Evolutionary conservation across 53 echinoderm and acorn worm genomes (phyloP), one percentile per base, ranked within the genome.

Genomic region (Henricia sp.): DNA sequence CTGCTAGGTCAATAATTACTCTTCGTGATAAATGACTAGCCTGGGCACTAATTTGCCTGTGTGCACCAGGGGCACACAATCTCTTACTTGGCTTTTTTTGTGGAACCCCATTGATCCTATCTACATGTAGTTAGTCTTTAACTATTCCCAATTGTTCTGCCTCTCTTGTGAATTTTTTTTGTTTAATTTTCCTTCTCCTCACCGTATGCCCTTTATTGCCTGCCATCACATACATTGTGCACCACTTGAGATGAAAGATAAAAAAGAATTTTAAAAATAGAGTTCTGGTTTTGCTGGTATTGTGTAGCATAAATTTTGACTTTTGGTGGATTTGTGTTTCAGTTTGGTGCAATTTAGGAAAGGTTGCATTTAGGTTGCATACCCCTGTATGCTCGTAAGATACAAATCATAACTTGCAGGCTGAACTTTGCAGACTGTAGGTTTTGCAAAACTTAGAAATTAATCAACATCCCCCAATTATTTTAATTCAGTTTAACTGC

Each of bases 1-100:
- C 39, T 58, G 59, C 71, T 84, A 17, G 84, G 84, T 84, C 84
- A 84, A 84, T 84, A 84, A 70, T 70, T 71, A 56, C 84, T 37
- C 73, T 50, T 27, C 21, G 74, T 84, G 84, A 84, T 84, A 84
- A 84, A 84, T 84, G 80, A 80, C 48, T 63, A 50, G 62, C 42
- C 80, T 6, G 26, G 14, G 63, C 57, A 25, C 80, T 80, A 62
- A 80, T 80, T 80, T 80, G 80, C 64, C 80, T 50, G 64, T 14
- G 50, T 57, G 57, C 64, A 62, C 80, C 62, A 46, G 29, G 64
- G 48, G 80, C 64, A 64, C 80, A 80, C 80, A 63, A 80, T 62
- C 80, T 63, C 80, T 2, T 80, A 64, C 64, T 80, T 63, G 63
- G 80, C 64, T 46, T 64, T 62, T n/a, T 80, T 46, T 43, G 63